Conservation (phyloP, 2,113 vertebrate species). For the Odontophorus gujanensis region DNA sequence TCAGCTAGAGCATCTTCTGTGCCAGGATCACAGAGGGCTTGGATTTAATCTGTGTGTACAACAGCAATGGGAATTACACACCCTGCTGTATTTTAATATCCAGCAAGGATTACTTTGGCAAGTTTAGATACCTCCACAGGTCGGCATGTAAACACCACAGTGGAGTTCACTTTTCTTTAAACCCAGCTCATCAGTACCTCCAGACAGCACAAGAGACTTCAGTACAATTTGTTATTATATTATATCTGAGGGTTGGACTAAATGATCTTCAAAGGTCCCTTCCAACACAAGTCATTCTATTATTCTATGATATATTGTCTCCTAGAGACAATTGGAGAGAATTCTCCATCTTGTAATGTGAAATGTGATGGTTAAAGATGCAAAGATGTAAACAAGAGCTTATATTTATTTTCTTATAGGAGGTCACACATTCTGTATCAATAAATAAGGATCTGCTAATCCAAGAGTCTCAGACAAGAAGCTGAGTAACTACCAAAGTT, state of each 20-base stretch:
- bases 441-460: not conserved
- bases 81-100: conserved; percentile 8
- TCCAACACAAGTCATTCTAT: too few species aligned
- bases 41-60: not conserved
- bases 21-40: not conserved
- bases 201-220: not conserved
- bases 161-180: not conserved
- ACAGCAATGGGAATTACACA: not conserved
- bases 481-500: not conserved
- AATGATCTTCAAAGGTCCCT: too few species aligned
- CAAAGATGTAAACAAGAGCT: not conserved
- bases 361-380: not conserved
- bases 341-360: not conserved
- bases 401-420: not conserved
- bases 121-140: not conserved
- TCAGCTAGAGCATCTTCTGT: not conserved
- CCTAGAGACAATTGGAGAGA: too few species aligned
- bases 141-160: not conserved
- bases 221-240: not conserved
- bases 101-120: not conserved
- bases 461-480: not conserved
- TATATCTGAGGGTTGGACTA: too few species aligned
- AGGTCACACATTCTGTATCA: not conserved
- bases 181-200: not conserved
- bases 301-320: not conserved